Conservation (phyloP, 2,113 vertebrate species). For the Pavo muticus region DNA sequence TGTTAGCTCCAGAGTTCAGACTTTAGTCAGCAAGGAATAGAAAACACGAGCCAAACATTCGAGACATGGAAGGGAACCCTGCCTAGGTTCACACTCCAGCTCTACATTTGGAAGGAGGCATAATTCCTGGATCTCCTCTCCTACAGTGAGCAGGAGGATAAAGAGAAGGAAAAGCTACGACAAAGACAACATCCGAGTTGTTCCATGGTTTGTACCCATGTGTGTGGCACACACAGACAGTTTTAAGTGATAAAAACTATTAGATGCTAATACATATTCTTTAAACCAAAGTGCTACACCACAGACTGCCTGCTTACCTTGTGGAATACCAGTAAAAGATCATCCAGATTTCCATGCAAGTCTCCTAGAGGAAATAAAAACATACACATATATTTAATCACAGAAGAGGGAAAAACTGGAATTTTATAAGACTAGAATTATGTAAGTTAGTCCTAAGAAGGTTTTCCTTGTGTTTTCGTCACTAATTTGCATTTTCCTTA, state of each 20-base stretch:
- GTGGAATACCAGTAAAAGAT: conserved; percentile 95
- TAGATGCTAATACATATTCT: background rate
- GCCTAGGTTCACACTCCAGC: background rate
- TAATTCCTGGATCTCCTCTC: background rate
- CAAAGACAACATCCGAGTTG: background rate
- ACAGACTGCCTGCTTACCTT: conserved; percentile 83
- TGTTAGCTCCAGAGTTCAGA: background rate
- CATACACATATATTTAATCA: background rate
- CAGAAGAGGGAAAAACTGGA: background rate
- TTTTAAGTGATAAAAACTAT: background rate
- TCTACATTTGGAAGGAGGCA: background rate
- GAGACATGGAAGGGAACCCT: background rate
- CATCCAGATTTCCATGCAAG: conserved; percentile 94
- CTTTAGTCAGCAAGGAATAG: background rate
- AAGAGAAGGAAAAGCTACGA: background rate
- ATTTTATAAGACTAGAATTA: background rate
- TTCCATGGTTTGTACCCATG: background rate
- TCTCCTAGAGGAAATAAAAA: conserved; percentile 84
- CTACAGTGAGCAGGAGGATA: background rate
- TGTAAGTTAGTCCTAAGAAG: background rate
- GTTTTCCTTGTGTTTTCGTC: background rate
- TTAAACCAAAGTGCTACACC: conserved; percentile 19
- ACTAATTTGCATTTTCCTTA: background rate
- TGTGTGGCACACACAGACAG: background rate
- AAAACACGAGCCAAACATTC: background rate